Evolutionary conservation across 2,888 invertebrate genomes (phyloP).

Genomic region (Anarsia innoxiella): DNA sequence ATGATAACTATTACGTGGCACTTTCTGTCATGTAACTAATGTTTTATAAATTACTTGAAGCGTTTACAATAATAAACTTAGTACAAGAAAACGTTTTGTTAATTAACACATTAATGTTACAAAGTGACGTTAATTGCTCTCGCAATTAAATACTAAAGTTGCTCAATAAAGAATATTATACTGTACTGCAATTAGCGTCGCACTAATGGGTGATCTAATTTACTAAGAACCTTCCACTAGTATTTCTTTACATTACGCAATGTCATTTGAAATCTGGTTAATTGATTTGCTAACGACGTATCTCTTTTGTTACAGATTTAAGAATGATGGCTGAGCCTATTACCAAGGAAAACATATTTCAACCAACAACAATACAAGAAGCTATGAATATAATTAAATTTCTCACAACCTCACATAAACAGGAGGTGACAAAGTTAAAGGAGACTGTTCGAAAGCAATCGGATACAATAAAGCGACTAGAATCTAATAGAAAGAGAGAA

Average conservation of each 20-base stretch:
- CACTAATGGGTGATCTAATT: not conserved
- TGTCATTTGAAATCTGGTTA: not conserved
- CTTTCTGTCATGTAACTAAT: constrained; percentile 5
- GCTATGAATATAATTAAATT: constrained; percentile 67
- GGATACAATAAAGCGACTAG: constrained; percentile 58
- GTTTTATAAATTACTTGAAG: not conserved
- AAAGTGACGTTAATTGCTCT: not conserved
- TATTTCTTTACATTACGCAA: constrained; percentile 4
- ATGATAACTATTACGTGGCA: constrained; percentile 7
- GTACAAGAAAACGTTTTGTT: constrained; percentile 2
- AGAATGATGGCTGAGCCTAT: constrained; percentile 36
- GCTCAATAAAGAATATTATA: not conserved
- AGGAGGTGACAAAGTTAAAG: constrained; percentile 56
- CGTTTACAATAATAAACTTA: constrained; percentile 4
- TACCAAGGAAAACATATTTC: constrained; percentile 45
- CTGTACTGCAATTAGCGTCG: not conserved
- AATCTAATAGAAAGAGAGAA: constrained; percentile 60
- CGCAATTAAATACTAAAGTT: not conserved
- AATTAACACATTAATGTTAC: not conserved
- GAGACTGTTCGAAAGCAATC: constrained; percentile 54
- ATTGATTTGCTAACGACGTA: constrained; percentile 16
- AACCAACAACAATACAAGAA: constrained; percentile 61
- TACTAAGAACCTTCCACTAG: not conserved
- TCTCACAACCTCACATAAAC: constrained; percentile 60
- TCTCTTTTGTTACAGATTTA: constrained; percentile 13